These are phyloP conservation scores for Engraulis encrasicolus DNA, from an alignment of 2,113 vertebrate genomes.

Conservation along the genomic window DNA sequence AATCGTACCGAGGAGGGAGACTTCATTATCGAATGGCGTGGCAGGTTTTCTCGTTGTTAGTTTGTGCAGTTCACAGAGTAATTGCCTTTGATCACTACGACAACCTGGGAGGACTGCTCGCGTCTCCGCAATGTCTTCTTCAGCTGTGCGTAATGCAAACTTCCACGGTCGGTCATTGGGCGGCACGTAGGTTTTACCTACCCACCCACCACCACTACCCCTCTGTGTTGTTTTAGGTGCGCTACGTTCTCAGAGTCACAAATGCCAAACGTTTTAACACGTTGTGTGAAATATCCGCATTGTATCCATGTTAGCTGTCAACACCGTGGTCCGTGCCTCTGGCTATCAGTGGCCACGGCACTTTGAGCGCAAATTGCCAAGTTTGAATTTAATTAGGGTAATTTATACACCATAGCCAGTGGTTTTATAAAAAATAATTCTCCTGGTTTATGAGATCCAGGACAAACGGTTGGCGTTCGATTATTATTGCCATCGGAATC, in stretches of 20 bases:
- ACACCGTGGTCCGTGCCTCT: constrained; percentile 39
- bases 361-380: background rate
- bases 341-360: constrained; percentile 53
- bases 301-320: constrained; percentile 73
- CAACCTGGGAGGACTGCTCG: constrained; percentile 70
- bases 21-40: constrained; percentile 54
- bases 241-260: constrained; percentile 73
- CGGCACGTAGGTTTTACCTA: no score
- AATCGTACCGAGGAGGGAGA: constrained; percentile 47
- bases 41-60: constrained; percentile 79
- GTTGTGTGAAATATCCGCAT: constrained; percentile 78
- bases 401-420: no score
- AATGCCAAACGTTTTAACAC: constrained; percentile 83
- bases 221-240: constrained; percentile 92
- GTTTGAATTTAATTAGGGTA: no score
- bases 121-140: constrained; percentile 88
- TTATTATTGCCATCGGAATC: no score
- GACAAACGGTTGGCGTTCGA: no score
- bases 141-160: constrained; percentile 85
- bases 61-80: constrained; percentile 70
- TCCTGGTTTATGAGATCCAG: no score
- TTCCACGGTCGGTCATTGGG: constrained; percentile 49
- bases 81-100: constrained; percentile 84
- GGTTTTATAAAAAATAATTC: no score
- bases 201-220: no score